phyloP scores from a whole-genome alignment of 2,797 vertebrate species.

The Dryobates pubescens region DNA sequence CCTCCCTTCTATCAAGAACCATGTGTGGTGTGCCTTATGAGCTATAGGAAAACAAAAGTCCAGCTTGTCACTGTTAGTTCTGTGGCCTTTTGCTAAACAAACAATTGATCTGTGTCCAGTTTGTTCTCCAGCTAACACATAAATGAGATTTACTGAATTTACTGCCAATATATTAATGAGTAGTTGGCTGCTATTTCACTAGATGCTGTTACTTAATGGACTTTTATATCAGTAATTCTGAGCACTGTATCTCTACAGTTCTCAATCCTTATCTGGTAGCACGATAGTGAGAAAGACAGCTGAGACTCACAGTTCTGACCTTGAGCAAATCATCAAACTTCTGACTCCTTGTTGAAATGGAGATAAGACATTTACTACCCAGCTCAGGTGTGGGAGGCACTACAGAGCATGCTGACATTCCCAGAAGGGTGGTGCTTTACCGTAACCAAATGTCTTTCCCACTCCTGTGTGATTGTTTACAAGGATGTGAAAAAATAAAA shows the following conservation, averaged over 20 bases:
- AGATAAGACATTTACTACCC: neutral
- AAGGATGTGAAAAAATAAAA: neutral
- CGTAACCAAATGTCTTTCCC: neutral
- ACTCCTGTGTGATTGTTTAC: neutral
- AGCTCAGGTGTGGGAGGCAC: neutral
- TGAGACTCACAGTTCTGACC: conserved; percentile 12
- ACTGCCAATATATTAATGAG: neutral
- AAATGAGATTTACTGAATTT: neutral
- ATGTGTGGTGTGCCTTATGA: neutral
- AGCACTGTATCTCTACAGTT: neutral
- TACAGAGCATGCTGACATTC: neutral
- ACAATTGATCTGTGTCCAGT: neutral
- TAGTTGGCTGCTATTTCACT: neutral
- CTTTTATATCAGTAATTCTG: neutral
- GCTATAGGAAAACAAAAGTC: neutral
- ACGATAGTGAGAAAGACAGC: neutral
- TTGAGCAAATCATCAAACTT: neutral
- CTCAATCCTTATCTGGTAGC: neutral
- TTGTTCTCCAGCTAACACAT: neutral
- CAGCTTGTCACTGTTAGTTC: neutral
- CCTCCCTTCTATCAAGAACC: neutral
- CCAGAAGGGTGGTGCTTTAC: conserved; percentile 4
- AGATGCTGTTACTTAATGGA: neutral
- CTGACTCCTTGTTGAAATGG: conserved; percentile 1
- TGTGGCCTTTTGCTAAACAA: neutral